Evolutionary conservation across 2,888 invertebrate species (phyloP), one percentile per base, ranked within the genome.

Genomic region (Neoitamus cyanurus): DNA sequence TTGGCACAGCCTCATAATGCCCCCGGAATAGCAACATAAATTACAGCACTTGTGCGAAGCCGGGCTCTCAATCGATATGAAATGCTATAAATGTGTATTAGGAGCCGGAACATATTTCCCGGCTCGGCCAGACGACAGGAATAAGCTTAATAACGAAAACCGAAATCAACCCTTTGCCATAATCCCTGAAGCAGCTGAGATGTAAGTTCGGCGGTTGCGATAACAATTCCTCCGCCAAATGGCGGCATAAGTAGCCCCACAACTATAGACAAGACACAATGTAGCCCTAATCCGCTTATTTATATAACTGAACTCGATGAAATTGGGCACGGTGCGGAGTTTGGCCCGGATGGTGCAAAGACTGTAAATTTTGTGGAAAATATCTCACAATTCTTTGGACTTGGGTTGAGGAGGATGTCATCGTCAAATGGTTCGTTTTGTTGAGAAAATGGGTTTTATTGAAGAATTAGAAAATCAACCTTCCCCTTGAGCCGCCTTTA

Each of bases 141-240:
- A 84, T 84, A 84, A 84, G 78, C 84, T 84, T 84, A 84, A 84
- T 84, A 84, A 84, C 77, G 77, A 84, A 84, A 84, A 84, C 78
- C 84, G 70, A 84, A 84, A 84, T 84, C 84, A 84, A 84, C 84
- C 78, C 78, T 69, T 37, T 31, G 68, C 20, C 68, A 30, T 84
- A 78, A 84, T 84, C 77, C 84, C 25, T 20, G 37, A 78, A 28
- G 30, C 58, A 68, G 69, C 84, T 84, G 78, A 78, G 75, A 84
- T 84, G 77, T 84, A 78, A 69, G 68, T 69, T 84, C 68, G 20
- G 78, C 37, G 68, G 36, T 37, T 69, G 37, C 37, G 42, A 78
- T 78, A 84, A 77, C 75, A 46, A 83, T 83, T 83, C 42, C 36
- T 69, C 20, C 28, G 28, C 46, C 37, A 68, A 77, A 78, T 68